Percentiles rank a stretch among this genome's conserved stretches.
Conservation (phyloP, 2,113 vertebrate species). For the Mungos mungo region DNA sequence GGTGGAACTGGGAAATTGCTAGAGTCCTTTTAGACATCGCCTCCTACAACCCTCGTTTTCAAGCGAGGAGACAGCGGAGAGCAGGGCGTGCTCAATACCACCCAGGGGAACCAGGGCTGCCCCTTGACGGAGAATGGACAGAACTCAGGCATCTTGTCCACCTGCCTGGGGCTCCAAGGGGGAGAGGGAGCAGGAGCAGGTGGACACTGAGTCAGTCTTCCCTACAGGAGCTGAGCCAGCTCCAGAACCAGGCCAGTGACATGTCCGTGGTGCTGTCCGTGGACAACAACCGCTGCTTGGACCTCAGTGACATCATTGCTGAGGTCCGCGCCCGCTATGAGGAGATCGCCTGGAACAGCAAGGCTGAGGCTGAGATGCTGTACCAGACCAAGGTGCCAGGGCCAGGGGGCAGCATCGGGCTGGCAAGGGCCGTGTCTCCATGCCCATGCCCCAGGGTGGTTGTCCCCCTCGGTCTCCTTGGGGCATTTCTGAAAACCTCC, state of each 20-base stretch:
- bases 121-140: too few species aligned
- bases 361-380: constrained; percentile 90
- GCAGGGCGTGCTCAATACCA: background rate
- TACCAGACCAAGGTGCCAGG: constrained; percentile 87
- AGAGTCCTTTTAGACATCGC: background rate
- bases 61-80: background rate
- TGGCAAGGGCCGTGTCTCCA: background rate
- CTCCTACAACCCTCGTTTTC: background rate
- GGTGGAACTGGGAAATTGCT: background rate
- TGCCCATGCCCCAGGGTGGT: background rate
- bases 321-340: constrained; percentile 92
- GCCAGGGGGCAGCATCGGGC: background rate
- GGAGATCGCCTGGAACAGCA: constrained; percentile 88
- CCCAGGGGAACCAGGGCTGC: background rate
- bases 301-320: constrained; percentile 90
- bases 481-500: background rate
- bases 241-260: constrained; percentile 88
- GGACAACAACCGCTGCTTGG: constrained; percentile 91
- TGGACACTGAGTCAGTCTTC: background rate
- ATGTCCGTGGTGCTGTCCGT: constrained; percentile 92
- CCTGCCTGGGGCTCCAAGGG: background rate
- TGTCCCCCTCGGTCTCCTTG: background rate
- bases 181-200: background rate
- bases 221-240: constrained; percentile 88
- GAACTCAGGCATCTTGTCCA: background rate